Evolutionary conservation across 2,113 vertebrate genomes (phyloP), one percentile per base, ranked within the genome.

Genomic region (Gasterosteus aculeatus): DNA sequence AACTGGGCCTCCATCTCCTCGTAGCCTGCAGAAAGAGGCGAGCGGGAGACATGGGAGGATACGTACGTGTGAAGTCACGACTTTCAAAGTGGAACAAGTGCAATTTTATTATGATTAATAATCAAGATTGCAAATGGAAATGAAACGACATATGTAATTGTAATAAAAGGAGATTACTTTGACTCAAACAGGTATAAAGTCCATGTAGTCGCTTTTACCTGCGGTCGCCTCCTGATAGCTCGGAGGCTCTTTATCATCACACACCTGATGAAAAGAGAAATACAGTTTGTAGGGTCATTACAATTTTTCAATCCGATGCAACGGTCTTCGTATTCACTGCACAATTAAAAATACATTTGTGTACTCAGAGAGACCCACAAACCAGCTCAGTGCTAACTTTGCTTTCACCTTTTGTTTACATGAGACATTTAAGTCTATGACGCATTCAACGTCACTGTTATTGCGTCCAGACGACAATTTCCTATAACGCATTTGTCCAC

Each of bases 211-310:
- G 19, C 93, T 88, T 80, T 94, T 89, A 93, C 96, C 96, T 0
- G 95, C 94, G 3, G 95, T 97, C 0, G 95, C 97, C 83, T 98
- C 97, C 78, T 97, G 96, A 0, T 93, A 93, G 19, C 54, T 89
- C 2, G 92, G 92, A 8, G 92, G 92, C 72, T 95, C 94, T 44
- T 80, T 88, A 6, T 93, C 90, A 71, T 95, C 90, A 0, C 87
- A 92, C 29, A 97, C 93, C 97, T 99, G 93, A 71, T 76, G 35
- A 38, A 38, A 38, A 38, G 6, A n/a, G 10, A 69, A 18, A 33
- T 0, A 12, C 0, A 3, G n/a, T 81, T 69, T 42, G 38, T 8
- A 15, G 16, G 19, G 10, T 22, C 3, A 39, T 35, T 22, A 35
- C 7, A 47, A 4, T 7, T 49, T n/a, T 49, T 49, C 2, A 31